Base-by-base conservation (phyloP, 2,888 invertebrate species). In the Macrophya annulata region DNA sequence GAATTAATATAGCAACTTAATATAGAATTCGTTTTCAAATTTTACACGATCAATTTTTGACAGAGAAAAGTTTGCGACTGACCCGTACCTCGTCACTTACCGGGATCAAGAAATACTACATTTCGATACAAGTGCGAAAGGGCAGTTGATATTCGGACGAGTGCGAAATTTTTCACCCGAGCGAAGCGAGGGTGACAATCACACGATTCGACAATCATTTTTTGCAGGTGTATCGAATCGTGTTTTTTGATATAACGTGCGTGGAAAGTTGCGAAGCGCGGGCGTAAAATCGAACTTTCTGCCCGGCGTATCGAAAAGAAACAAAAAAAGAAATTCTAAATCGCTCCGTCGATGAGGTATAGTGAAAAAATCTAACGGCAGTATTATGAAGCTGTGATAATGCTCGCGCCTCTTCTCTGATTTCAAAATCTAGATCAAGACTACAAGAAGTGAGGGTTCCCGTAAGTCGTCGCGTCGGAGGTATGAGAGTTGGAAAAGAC, bases 381-480 rank as follows among this genome's bases (percentile, higher is more conserved):
- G 37, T 37, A 68, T 68, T 68, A 37, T 37, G 37, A 25, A 6
- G 17, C 6, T 6, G 68, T 21, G 37, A 12, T 62, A 68, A 55
- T 77, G 55, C 31, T 51, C 31, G 55, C 31, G 77, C 15, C 51
- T 55, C 77, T 77, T 55, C 55, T 31, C 15, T 55, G 77, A 77
- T 77, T 77, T 31, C 37, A 55, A n/a, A 77, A 77, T 77, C 51
- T 77, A 55, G 77, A 77, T 77, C 51, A 77, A 55, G 77, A 77
- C 48, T 37, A 31, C 9, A 45, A n/a, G 51, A 17, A 43, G 45
- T 12, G 45, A 21, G 37, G 77, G 31, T 40, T 55, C 77, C 51
- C 77, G 77, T 55, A 77, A 51, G 77, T 77, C 77, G 77, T 48
- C 51, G 37, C 5, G 77, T 15, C 25, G 17, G 37, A 77, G 25